Conservation (phyloP, 1,140 invertebrate species). For the Drosophila santomea region DNA sequence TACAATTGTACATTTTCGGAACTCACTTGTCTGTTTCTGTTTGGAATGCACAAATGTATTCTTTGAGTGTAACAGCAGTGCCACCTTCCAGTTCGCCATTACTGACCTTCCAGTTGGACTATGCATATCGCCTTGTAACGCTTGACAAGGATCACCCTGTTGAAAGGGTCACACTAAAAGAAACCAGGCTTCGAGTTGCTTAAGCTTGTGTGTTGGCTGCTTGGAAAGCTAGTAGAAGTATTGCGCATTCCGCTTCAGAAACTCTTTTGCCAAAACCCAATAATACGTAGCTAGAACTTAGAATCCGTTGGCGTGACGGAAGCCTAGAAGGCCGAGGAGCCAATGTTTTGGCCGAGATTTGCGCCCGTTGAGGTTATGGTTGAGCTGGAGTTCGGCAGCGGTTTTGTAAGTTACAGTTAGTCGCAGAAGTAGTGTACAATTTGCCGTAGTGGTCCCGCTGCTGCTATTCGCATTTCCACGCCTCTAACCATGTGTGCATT, state of each 20-base stretch:
- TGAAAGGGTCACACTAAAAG: not conserved
- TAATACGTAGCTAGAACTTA: conserved; percentile 15
- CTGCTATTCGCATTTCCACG: conserved; percentile 12
- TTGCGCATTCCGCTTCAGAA: not conserved
- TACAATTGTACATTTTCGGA: too few species aligned
- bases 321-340: not conserved
- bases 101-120: not conserved
- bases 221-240: conserved; percentile 3
- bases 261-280: not conserved
- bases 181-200: not conserved
- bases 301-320: not conserved
- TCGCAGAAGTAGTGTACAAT: not conserved
- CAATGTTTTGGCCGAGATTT: conserved; percentile 23
- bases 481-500: conserved; percentile 51
- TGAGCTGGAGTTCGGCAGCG: conserved; percentile 19
- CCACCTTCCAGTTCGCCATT: too few species aligned
- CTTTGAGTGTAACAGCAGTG: too few species aligned
- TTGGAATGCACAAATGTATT: too few species aligned
- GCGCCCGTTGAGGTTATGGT: conserved; percentile 37
- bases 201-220: conserved; percentile 3
- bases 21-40: too few species aligned
- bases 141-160: not conserved
- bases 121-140: not conserved
- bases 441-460: not conserved
- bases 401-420: conserved; percentile 37